phyloP scores from a whole-genome alignment of 2,113 vertebrate genomes.

The Zapornia atra region DNA sequence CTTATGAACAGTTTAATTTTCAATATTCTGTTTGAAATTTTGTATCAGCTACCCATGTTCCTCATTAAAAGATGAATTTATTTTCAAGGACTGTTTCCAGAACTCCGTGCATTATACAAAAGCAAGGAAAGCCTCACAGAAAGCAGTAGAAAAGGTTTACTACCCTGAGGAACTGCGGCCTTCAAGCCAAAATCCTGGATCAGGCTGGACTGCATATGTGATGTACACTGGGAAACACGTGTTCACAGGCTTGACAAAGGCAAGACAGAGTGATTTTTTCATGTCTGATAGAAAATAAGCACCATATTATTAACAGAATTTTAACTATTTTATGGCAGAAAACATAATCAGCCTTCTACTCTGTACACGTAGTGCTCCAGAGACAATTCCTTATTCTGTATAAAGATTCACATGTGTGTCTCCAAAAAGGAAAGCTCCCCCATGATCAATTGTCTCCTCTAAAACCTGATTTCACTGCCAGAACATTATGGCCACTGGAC shows the following conservation, averaged over 20 bases:
- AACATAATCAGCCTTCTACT: not conserved
- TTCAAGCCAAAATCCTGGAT: not conserved
- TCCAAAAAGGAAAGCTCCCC: not conserved
- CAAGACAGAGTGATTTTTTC: not conserved
- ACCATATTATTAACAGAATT: not conserved
- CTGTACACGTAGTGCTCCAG: not conserved
- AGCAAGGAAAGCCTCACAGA: not conserved
- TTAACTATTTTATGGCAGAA: not conserved
- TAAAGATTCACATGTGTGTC: not conserved
- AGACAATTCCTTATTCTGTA: not conserved
- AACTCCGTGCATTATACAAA: not conserved
- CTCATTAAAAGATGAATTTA: not conserved
- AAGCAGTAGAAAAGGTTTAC: not conserved
- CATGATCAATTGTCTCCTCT: not conserved
- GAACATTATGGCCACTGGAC: not conserved
- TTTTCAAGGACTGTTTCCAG: not conserved
- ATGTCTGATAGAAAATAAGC: not conserved
- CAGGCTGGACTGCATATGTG: not conserved
- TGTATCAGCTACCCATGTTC: not conserved
- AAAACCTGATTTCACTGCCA: not conserved
- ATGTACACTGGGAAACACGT: not conserved
- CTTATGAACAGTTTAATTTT: constrained; percentile 22
- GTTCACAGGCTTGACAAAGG: not conserved
- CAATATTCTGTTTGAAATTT: constrained; percentile 1
- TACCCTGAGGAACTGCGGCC: not conserved